Percentiles rank a stretch among this genome's conserved stretches.
Evolutionary conservation across 2,113 vertebrate genomes (phyloP).

Genomic region (Archilochus colubris): DNA sequence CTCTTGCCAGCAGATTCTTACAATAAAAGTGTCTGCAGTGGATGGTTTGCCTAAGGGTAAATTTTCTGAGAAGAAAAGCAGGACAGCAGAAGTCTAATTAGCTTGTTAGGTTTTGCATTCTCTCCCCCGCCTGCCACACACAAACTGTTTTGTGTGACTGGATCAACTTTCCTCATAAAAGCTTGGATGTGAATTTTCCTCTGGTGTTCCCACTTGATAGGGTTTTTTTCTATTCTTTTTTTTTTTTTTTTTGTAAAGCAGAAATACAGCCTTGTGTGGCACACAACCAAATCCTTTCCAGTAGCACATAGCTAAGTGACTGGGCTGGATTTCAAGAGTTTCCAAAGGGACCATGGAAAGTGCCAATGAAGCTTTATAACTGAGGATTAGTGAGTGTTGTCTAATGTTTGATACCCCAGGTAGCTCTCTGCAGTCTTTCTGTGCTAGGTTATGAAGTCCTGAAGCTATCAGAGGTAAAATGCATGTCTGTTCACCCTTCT

Average conservation of each 20-base stretch:
- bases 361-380: neutral
- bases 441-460: neutral
- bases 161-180: neutral
- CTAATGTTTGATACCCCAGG: neutral
- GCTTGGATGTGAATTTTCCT: neutral
- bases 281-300: neutral
- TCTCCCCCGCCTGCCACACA: neutral
- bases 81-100: neutral
- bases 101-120: neutral
- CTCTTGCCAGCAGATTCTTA: neutral
- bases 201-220: neutral
- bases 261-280: rapidly evolving
- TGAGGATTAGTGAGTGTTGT: neutral
- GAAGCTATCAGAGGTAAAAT: neutral
- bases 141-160: neutral
- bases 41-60: neutral
- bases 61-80: neutral
- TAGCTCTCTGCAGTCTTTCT: neutral
- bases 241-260: neutral
- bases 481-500: neutral
- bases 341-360: neutral
- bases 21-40: neutral
- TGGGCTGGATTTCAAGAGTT: neutral
- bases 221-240: neutral
- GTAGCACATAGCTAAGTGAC: neutral